phyloP scores from a whole-genome alignment of 2,797 vertebrate species.

The Cephalopachus bancanus region DNA sequence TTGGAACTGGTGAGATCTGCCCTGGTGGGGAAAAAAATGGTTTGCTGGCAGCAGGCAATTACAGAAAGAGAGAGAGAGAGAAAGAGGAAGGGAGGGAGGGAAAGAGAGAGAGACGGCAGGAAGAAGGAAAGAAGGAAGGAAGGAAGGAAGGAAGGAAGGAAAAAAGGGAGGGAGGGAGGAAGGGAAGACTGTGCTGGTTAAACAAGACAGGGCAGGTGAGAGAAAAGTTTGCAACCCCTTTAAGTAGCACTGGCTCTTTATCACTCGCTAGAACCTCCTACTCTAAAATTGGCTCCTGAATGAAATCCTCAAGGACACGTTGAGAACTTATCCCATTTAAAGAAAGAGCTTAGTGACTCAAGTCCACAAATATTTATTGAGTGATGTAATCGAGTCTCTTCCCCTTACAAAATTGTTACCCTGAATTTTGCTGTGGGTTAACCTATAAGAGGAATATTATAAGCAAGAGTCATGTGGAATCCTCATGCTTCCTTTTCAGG shows the following conservation, averaged over 20 bases:
- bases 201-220: neutral
- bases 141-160: too few species aligned
- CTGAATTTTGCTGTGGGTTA: neutral
- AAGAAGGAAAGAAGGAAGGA: too few species aligned
- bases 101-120: too few species aligned
- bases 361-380: neutral
- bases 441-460: neutral
- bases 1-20: neutral
- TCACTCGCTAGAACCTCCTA: neutral
- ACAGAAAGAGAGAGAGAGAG: neutral
- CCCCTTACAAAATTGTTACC: neutral
- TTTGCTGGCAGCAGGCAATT: neutral
- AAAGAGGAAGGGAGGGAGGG: too few species aligned
- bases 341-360: neutral
- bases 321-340: conserved; percentile 1
- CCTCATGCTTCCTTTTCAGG: neutral
- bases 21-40: neutral
- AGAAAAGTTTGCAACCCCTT: neutral
- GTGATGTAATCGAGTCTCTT: neutral
- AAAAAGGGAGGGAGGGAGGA: too few species aligned
- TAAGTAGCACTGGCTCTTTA: neutral
- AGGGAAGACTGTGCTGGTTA: neutral
- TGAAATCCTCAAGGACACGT: neutral
- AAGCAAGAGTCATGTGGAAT: neutral
- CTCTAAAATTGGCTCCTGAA: neutral